Conservation (phyloP, 2,888 invertebrate species). For the Lasioglossum morio region DNA sequence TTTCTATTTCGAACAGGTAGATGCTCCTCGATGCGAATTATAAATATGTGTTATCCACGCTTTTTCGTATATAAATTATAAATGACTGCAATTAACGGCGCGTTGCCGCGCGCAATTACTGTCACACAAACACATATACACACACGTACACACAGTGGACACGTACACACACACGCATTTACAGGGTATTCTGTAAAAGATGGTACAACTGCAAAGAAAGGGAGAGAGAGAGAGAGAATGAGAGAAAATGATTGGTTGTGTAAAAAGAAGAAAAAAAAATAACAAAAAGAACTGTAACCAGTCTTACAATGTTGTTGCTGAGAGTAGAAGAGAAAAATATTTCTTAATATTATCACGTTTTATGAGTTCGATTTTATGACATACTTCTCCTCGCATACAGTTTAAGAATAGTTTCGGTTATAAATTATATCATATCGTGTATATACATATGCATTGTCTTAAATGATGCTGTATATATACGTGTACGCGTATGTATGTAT, state of each 20-base stretch:
- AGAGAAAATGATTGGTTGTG: conserved; percentile 51
- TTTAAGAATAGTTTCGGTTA: conserved; percentile 66
- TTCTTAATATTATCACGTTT: conserved; percentile 54
- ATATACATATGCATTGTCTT: conserved; percentile 75
- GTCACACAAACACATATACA: conserved; percentile 16
- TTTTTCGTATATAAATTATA: conserved; percentile 78
- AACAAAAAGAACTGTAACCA: conserved; percentile 48
- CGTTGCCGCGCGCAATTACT: conserved; percentile 7
- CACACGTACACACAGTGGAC: conserved; percentile 6
- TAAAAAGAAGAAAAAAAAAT: conserved; percentile 55
- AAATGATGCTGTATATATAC: conserved; percentile 67
- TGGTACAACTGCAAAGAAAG: conserved; percentile 59
- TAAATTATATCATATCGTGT: conserved; percentile 72
- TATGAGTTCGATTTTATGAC: conserved; percentile 58
- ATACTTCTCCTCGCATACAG: conserved; percentile 65
- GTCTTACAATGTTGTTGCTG: conserved; percentile 49
- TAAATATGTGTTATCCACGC: conserved; percentile 73
- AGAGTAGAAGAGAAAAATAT: conserved; percentile 45
- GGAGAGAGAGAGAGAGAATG: neutral
- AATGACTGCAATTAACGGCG: conserved; percentile 68
- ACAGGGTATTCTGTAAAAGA: conserved; percentile 72
- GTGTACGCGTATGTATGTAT: conserved; percentile 47
- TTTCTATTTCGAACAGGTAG: conserved; percentile 61
- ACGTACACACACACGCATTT: conserved; percentile 57
- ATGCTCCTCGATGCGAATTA: conserved; percentile 67